Percentiles rank a stretch among this genome's conserved stretches.
Conservation (phyloP, 92 coral and sea anemone species). For the Siderastrea siderea region DNA sequence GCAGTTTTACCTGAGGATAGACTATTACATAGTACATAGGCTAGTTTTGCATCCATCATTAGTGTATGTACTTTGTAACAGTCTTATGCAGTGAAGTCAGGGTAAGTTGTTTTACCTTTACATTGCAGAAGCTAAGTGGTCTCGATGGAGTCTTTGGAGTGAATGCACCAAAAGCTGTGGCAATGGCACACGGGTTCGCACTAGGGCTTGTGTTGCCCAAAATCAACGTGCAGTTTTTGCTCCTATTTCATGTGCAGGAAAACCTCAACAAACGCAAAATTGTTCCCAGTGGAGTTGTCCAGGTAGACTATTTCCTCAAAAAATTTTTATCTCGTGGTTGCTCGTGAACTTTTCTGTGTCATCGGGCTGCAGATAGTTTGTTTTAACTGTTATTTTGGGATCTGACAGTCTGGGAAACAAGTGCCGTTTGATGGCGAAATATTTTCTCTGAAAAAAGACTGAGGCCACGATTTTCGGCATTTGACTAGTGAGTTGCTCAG, state of each 20-base stretch:
- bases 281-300: slow-evolving; percentile 36
- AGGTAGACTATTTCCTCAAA: slow-evolving; percentile 5
- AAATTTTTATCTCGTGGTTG: too few relatives aligned
- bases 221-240: slow-evolving; percentile 2
- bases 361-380: too few relatives aligned
- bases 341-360: too few relatives aligned
- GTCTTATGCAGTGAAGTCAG: background rate
- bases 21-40: too few relatives aligned
- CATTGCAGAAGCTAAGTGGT: slow-evolving; percentile 21
- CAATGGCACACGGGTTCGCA: background rate
- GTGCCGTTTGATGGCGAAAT: too few relatives aligned
- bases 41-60: too few relatives aligned
- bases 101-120: background rate
- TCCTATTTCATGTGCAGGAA: slow-evolving; percentile 26
- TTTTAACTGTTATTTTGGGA: too few relatives aligned
- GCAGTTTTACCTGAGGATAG: too few relatives aligned
- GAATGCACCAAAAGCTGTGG: slow-evolving; percentile 28
- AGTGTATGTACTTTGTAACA: background rate
- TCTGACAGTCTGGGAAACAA: too few relatives aligned
- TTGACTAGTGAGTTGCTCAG: too few relatives aligned
- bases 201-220: slow-evolving; percentile 10
- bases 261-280: background rate
- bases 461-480: too few relatives aligned
- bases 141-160: slow-evolving; percentile 37
- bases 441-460: too few relatives aligned